These are phyloP conservation scores for Donacobius atricapilla DNA, from an alignment of 2,113 vertebrate species.

Conservation along the genomic window DNA sequence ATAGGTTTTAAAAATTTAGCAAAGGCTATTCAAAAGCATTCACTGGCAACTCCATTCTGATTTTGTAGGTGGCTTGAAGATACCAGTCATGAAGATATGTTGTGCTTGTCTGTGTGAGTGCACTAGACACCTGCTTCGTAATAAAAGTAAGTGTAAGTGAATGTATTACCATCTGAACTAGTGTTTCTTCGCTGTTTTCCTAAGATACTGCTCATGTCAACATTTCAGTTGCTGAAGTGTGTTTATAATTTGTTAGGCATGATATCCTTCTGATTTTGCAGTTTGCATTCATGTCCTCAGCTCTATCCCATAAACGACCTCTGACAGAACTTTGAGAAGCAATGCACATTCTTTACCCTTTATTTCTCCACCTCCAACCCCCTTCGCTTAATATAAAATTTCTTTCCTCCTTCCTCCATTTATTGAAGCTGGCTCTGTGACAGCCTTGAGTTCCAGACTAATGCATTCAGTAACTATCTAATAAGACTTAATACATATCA, in stretches of 20 bases:
- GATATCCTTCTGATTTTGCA: not conserved
- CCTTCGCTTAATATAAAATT: not conserved
- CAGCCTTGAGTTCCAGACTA: not conserved
- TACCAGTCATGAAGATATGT: not conserved
- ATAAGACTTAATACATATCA: not conserved
- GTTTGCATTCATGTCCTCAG: not conserved
- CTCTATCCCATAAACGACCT: not conserved
- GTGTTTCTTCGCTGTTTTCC: not conserved
- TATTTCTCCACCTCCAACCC: not conserved
- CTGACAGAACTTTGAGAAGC: not conserved
- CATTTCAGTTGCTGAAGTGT: not conserved
- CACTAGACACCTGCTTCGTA: not conserved
- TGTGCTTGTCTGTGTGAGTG: not conserved
- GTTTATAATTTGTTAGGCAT: not conserved
- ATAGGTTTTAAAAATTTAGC: not conserved
- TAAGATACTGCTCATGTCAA: not conserved
- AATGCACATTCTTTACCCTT: not conserved
- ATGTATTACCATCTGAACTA: not conserved
- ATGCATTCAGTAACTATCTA: not conserved
- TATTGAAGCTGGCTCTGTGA: not conserved
- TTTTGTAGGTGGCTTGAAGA: not conserved
- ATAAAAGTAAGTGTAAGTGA: not conserved
- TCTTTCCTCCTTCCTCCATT: not conserved
- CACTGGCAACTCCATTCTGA: not conserved
- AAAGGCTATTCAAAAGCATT: not conserved